Conservation (phyloP, 2,888 invertebrate species). For the Acanthacorydalis orientalis region DNA sequence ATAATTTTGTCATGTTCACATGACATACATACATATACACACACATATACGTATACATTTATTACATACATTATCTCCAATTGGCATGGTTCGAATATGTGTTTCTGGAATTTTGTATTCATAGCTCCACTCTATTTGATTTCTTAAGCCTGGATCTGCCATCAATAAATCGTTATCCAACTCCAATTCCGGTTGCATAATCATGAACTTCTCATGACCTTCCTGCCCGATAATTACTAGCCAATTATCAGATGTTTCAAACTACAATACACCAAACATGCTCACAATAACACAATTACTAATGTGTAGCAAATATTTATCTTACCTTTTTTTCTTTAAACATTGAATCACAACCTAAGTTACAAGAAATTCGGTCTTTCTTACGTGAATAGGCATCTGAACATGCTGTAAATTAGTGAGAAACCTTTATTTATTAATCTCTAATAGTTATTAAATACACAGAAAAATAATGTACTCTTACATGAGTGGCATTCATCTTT, state of each 20-base stretch:
- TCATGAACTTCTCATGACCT: constrained; percentile 9
- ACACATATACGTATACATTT: no score
- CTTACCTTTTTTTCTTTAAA: background rate
- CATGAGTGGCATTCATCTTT: constrained; percentile 2
- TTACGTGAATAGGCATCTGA: constrained; percentile 3
- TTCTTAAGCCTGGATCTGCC: constrained; percentile 21
- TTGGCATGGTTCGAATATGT: constrained; percentile 22
- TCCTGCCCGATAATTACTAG: constrained; percentile 12
- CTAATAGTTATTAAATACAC: background rate
- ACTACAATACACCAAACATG: background rate
- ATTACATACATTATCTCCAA: constrained; percentile 12
- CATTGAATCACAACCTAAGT: constrained; percentile 3
- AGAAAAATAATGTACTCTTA: background rate
- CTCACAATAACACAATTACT: background rate
- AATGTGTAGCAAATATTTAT: background rate
- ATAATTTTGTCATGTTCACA: no score
- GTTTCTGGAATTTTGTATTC: constrained; percentile 24
- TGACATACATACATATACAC: no score
- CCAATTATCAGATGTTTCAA: constrained; percentile 13
- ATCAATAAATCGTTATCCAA: constrained; percentile 18
- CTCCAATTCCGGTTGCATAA: constrained; percentile 18
- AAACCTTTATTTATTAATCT: background rate
- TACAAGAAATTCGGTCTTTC: background rate
- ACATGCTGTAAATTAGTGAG: constrained; percentile 1
- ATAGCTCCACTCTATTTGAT: constrained; percentile 19